Evolutionary conservation across 64 coral and sea anemone genomes (phyloP).

Genomic region (Stichodactyla helianthus): DNA sequence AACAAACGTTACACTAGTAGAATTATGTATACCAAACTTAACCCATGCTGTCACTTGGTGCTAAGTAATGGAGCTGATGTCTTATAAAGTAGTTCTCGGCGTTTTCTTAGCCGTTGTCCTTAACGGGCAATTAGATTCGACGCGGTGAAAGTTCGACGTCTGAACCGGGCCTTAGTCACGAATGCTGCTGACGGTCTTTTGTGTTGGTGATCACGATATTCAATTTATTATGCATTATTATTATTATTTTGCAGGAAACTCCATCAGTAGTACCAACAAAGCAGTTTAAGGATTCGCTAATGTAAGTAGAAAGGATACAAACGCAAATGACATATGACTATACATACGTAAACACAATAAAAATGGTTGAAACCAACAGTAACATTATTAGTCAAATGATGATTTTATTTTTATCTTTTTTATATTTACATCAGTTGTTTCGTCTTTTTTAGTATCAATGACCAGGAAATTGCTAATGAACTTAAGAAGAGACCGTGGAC

Average conservation of each 20-base stretch:
- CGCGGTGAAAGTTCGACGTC: too few species aligned
- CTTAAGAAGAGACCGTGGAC: constrained; percentile 72
- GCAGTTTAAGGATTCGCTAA: not conserved
- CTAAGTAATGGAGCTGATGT: too few species aligned
- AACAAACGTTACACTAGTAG: too few species aligned
- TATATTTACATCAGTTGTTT: not conserved
- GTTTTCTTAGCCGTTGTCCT: too few species aligned
- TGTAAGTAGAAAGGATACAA: not conserved
- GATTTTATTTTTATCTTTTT: not conserved
- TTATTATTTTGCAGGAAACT: not conserved
- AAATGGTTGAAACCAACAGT: too few species aligned
- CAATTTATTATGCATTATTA: not conserved
- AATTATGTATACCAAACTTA: too few species aligned
- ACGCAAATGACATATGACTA: not conserved
- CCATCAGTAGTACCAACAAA: not conserved
- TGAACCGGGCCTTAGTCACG: too few species aligned
- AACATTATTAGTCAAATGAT: too few species aligned
- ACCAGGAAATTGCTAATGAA: constrained; percentile 79
- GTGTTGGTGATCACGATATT: not conserved
- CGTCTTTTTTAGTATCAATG: constrained; percentile 52
- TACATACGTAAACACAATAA: not conserved
- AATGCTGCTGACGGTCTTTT: too few species aligned
- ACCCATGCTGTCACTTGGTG: too few species aligned
- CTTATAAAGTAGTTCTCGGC: too few species aligned
- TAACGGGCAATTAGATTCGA: too few species aligned